Evolutionary conservation across 2,888 invertebrate genomes (phyloP).

Genomic region (Folsomia candida): DNA sequence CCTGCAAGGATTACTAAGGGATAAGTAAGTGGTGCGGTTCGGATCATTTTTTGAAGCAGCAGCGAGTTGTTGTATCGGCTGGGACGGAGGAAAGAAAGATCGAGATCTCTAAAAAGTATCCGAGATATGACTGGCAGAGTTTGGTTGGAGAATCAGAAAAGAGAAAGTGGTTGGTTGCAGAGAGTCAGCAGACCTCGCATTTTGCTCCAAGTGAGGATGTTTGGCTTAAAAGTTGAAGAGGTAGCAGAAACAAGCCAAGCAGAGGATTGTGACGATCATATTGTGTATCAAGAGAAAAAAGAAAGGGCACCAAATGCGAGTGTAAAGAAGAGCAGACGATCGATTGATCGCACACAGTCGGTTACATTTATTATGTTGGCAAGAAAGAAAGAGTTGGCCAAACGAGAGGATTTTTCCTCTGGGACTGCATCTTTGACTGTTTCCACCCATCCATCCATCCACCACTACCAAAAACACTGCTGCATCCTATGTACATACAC

Average conservation of each 20-base stretch:
- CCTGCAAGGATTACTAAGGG: not conserved
- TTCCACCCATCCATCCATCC: not conserved
- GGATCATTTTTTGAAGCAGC: not conserved
- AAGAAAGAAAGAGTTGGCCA: constrained; percentile 37
- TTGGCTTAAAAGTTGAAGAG: constrained; percentile 17
- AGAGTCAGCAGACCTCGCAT: not conserved
- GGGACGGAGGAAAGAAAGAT: not conserved
- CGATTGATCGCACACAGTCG: constrained; percentile 29
- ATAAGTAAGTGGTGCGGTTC: not conserved
- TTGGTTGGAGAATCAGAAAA: too few relatives aligned
- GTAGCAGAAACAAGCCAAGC: constrained; percentile 6
- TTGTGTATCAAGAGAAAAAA: constrained; percentile 31
- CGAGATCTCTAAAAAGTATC: not conserved
- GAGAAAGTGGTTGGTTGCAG: not conserved
- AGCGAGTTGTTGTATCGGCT: not conserved
- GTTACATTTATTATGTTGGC: constrained; percentile 42
- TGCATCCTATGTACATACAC: not conserved
- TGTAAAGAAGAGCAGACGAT: constrained; percentile 13
- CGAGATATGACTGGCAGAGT: not conserved
- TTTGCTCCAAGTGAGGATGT: not conserved
- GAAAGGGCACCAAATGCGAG: constrained; percentile 20
- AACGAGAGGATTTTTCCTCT: constrained; percentile 40
- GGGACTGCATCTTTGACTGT: constrained; percentile 28
- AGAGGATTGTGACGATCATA: constrained; percentile 29
- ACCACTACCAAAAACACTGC: not conserved